These are phyloP conservation scores for Cephus rjabovi DNA, from an alignment of 2,888 invertebrate species.

Conservation along the genomic window DNA sequence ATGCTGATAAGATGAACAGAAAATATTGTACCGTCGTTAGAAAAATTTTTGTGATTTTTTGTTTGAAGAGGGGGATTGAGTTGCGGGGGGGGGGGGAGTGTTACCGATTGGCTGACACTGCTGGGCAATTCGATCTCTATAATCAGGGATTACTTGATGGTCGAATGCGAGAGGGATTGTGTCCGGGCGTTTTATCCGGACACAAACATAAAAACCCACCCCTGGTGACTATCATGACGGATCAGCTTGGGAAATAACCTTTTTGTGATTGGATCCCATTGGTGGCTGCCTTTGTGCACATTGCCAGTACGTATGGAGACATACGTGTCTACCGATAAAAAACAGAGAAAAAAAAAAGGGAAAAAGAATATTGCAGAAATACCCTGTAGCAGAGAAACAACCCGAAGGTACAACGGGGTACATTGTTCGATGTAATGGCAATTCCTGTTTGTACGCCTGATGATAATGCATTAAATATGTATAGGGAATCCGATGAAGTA, in stretches of 20 bases:
- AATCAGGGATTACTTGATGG: constrained; percentile 56
- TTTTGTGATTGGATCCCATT: constrained; percentile 22
- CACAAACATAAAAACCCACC: constrained; percentile 46
- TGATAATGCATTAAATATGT: background rate
- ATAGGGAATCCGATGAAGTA: background rate
- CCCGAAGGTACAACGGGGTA: background rate
- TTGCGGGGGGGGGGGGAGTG: background rate
- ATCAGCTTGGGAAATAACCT: constrained; percentile 12
- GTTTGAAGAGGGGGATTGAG: background rate
- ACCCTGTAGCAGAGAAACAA: background rate
- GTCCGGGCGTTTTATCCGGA: constrained; percentile 18
- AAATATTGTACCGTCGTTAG: background rate
- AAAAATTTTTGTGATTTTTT: background rate
- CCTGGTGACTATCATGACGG: constrained; percentile 11
- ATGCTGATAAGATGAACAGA: background rate
- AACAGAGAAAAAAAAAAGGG: background rate
- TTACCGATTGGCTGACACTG: constrained; percentile 11
- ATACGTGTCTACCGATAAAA: background rate
- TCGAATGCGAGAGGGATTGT: constrained; percentile 13
- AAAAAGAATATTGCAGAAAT: background rate
- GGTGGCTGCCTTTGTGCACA: constrained; percentile 21
- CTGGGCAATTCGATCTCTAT: constrained; percentile 57
- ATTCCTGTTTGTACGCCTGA: background rate
- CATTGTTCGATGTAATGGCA: background rate
- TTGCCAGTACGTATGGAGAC: background rate